Conservation (phyloP, 2,113 vertebrate genomes). For the Nothocercus nigrocapillus region DNA sequence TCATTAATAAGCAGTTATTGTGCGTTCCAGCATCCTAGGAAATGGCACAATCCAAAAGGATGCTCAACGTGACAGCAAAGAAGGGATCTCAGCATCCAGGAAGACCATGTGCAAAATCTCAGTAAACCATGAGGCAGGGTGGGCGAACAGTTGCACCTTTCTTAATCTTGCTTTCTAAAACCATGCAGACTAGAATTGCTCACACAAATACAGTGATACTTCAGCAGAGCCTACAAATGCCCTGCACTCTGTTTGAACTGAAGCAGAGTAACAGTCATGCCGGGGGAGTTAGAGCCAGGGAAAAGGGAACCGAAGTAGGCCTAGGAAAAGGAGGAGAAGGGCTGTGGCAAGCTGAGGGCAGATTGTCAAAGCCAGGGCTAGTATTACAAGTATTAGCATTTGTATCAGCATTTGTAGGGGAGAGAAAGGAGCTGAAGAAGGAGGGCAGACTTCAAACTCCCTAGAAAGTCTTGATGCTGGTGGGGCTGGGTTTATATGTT, state of each 20-base stretch:
- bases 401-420: neutral
- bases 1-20: neutral
- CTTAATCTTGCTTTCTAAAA: neutral
- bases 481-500: neutral
- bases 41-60: neutral
- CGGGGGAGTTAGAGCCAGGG: neutral
- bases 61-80: neutral
- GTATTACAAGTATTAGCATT: neutral
- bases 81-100: neutral
- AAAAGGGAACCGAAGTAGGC: neutral
- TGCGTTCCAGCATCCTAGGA: neutral
- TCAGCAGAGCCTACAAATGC: neutral
- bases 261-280: neutral
- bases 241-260: neutral
- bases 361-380: neutral
- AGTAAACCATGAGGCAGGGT: neutral
- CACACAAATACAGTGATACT: neutral
- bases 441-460: neutral
- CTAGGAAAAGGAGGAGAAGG: neutral
- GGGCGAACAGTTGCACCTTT: neutral
- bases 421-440: neutral
- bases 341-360: accelerated
- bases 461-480: neutral
- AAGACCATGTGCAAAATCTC: neutral
- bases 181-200: neutral